These are phyloP conservation scores for Campoplex capitator DNA, from an alignment of 2,888 invertebrate species.

Conservation along the genomic window DNA sequence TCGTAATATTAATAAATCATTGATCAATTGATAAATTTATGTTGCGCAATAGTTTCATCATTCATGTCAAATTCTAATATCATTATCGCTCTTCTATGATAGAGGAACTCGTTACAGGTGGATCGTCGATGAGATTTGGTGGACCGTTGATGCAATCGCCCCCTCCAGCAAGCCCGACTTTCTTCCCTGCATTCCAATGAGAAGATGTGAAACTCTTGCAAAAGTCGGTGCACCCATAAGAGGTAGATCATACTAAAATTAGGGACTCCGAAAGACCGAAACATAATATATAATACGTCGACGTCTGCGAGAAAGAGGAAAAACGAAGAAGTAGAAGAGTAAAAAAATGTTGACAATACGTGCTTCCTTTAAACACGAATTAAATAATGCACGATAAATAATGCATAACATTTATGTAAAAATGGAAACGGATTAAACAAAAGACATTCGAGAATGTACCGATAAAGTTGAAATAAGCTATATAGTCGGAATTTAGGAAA, in stretches of 20 bases:
- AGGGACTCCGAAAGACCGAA: conserved; percentile 54
- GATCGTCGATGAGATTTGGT: conserved; percentile 76
- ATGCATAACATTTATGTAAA: conserved; percentile 67
- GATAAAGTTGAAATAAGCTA: conserved; percentile 61
- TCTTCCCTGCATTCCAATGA: conserved; percentile 83
- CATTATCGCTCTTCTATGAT: conserved; percentile 48
- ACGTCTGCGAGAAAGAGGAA: conserved; percentile 61
- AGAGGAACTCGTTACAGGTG: conserved; percentile 72
- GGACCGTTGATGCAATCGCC: conserved; percentile 77
- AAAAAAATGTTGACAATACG: conserved; percentile 75
- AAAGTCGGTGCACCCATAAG: conserved; percentile 59
- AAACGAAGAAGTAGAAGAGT: conserved; percentile 61
- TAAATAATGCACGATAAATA: conserved; percentile 69
- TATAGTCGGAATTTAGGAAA: conserved; percentile 55
- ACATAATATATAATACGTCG: conserved; percentile 51
- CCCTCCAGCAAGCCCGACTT: conserved; percentile 79
- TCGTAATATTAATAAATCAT: neutral
- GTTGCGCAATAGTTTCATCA: neutral
- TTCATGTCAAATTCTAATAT: conserved; percentile 37
- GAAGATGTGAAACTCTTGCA: conserved; percentile 49
- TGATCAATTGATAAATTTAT: neutral
- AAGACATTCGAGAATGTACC: conserved; percentile 56
- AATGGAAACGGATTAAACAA: neutral
- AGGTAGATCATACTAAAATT: conserved; percentile 63
- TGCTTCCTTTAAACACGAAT: conserved; percentile 77